phyloP scores from a whole-genome alignment of 30 jellyfish, hydroid and myxozoan species.

The Calvadosia cruxmelitensis region DNA sequence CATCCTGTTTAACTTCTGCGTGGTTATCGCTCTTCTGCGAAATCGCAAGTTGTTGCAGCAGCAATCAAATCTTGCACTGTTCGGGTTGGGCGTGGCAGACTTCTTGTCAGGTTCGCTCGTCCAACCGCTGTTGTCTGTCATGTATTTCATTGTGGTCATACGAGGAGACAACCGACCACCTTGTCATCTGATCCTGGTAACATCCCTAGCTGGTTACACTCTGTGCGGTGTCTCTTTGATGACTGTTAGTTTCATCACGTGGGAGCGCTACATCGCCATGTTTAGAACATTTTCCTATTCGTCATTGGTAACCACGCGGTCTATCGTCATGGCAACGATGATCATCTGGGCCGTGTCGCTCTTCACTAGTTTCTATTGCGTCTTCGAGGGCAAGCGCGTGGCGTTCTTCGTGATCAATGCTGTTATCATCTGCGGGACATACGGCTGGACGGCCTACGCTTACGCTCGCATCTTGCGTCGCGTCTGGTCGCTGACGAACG shows the following conservation, averaged over 20 bases:
- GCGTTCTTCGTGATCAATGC: conserved; percentile 34
- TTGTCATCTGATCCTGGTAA: conserved; percentile 16
- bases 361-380: conserved; percentile 8
- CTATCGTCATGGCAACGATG: conserved; percentile 10
- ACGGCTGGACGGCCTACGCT: conserved; percentile 41
- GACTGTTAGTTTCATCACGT: conserved; percentile 53
- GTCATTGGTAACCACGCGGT: conserved; percentile 15
- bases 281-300: conserved; percentile 37
- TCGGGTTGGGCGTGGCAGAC: conserved; percentile 32
- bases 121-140: conserved; percentile 33
- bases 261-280: conserved; percentile 58
- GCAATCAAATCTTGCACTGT: conserved; percentile 19
- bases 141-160: conserved; percentile 5
- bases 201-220: conserved; percentile 35
- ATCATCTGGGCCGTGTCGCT: conserved; percentile 33
- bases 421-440: conserved; percentile 19
- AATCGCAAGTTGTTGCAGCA: conserved; percentile 6
- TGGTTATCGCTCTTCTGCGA: conserved; percentile 34
- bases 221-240: conserved; percentile 43
- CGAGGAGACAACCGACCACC: conserved; percentile 10
- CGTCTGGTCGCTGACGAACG: conserved; percentile 28
- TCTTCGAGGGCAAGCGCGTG: conserved; percentile 9
- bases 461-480: conserved; percentile 32
- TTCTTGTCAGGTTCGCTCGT: conserved; percentile 34
- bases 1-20: conserved; percentile 20